Evolutionary conservation across 1,140 invertebrate species (phyloP).

Genomic region (Phymastichus coffea): DNA sequence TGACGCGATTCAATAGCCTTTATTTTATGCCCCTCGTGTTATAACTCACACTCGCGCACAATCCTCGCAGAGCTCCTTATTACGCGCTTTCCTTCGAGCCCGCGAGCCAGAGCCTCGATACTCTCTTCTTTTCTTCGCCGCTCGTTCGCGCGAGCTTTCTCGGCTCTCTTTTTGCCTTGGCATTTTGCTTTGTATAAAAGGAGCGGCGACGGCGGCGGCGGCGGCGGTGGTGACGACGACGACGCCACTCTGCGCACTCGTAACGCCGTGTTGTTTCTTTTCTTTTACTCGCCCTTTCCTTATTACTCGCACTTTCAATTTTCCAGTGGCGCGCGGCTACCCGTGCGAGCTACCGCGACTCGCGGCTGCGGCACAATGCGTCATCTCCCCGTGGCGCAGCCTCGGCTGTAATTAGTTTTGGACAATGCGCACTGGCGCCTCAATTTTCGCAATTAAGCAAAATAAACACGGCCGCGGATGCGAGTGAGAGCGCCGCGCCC

Average conservation of each 20-base stretch:
- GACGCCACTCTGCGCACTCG: neutral
- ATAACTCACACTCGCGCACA: conserved; percentile 35
- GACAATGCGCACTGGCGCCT: conserved; percentile 37
- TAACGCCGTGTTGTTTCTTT: conserved; percentile 19
- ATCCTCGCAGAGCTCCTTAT: conserved; percentile 15
- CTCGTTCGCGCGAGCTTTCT: neutral
- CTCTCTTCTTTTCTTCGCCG: neutral
- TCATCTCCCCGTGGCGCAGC: too few species aligned
- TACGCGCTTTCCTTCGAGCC: conserved; percentile 9
- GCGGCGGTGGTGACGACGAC: neutral
- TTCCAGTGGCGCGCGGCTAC: conserved; percentile 1
- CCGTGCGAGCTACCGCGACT: conserved; percentile 25
- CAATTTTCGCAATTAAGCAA: conserved; percentile 48
- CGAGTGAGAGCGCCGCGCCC: neutral
- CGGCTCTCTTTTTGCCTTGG: conserved; percentile 11
- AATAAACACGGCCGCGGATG: too few species aligned
- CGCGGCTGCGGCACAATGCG: conserved; percentile 13
- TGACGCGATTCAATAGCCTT: conserved; percentile 50
- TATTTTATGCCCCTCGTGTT: conserved; percentile 49
- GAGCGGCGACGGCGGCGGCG: neutral
- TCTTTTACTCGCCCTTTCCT: conserved; percentile 5
- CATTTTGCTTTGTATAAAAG: conserved; percentile 15
- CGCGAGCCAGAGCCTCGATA: neutral
- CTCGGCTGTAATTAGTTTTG: conserved; percentile 44
- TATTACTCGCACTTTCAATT: conserved; percentile 13